Conservation (phyloP, 2,888 invertebrate genomes). For the Machimus rusticus region DNA sequence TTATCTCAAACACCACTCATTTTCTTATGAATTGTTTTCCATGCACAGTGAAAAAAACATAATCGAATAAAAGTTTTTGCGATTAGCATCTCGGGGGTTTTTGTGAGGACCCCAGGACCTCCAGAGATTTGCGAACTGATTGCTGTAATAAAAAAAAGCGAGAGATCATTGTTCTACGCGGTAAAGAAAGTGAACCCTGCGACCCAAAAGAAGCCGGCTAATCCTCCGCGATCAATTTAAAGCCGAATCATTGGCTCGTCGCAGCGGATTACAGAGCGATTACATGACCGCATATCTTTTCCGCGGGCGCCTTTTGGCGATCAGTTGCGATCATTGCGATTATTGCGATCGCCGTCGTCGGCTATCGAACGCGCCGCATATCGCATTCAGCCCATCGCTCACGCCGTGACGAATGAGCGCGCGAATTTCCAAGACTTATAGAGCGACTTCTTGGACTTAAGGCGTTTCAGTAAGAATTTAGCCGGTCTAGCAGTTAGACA, state of each 20-base stretch:
- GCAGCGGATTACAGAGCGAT: background rate
- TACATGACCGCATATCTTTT: background rate
- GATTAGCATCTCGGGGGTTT: background rate
- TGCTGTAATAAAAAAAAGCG: background rate
- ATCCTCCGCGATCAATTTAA: background rate
- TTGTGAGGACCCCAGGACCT: background rate
- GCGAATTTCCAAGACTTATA: background rate
- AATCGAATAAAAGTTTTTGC: background rate
- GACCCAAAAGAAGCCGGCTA: background rate
- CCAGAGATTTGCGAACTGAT: background rate
- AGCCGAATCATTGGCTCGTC: background rate
- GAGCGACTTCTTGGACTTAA: background rate
- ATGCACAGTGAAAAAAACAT: background rate
- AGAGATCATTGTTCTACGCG: background rate
- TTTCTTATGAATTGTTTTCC: background rate
- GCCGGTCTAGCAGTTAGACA: slow-evolving; percentile 3
- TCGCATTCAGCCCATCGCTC: background rate
- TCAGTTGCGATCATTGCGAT: background rate
- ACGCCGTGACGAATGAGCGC: background rate
- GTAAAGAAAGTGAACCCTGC: background rate
- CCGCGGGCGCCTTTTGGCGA: background rate
- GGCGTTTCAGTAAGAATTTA: slow-evolving; percentile 15
- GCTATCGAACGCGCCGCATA: background rate
- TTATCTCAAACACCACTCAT: background rate
- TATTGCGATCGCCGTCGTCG: no score